Percentiles rank a stretch among this genome's conserved stretches.
phyloP scores from a whole-genome alignment of 2,888 invertebrate species.

The Sminthurinus aureus region DNA sequence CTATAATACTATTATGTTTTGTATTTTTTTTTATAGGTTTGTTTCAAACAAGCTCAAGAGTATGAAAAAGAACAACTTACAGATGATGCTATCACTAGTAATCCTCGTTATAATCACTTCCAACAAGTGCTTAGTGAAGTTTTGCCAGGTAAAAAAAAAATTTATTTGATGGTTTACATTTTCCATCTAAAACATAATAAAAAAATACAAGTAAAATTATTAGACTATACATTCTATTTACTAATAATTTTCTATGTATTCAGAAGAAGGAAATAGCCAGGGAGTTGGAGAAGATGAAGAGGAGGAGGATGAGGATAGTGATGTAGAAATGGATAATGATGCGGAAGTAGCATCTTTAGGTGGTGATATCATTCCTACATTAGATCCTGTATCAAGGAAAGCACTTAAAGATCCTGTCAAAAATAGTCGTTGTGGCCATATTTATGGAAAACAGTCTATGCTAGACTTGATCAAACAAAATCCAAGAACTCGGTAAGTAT shows the following conservation, averaged over 20 bases:
- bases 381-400: conserved; percentile 39
- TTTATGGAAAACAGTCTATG: conserved; percentile 49
- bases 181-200: not conserved
- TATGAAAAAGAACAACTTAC: not conserved
- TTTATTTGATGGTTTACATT: not conserved
- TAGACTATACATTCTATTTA: not conserved
- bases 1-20: not conserved
- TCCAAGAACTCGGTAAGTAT: conserved; percentile 16
- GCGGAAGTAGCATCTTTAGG: conserved; percentile 8
- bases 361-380: conserved; percentile 25
- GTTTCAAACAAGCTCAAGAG: not conserved
- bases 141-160: not conserved
- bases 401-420: conserved; percentile 45
- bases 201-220: not conserved
- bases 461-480: conserved; percentile 38
- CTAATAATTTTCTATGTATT: not conserved
- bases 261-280: not conserved
- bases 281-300: not conserved
- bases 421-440: conserved; percentile 48
- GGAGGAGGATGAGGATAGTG: conserved; percentile 6
- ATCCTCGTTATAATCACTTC: not conserved
- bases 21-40: not conserved
- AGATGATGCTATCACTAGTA: not conserved
- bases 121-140: not conserved
- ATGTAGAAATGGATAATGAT: not conserved